A percentile compares a stretch with the other conserved stretches of the same genome.
phyloP scores from a whole-genome alignment of 35 echinoderm and acorn worm genomes.

The Patiria miniata region DNA sequence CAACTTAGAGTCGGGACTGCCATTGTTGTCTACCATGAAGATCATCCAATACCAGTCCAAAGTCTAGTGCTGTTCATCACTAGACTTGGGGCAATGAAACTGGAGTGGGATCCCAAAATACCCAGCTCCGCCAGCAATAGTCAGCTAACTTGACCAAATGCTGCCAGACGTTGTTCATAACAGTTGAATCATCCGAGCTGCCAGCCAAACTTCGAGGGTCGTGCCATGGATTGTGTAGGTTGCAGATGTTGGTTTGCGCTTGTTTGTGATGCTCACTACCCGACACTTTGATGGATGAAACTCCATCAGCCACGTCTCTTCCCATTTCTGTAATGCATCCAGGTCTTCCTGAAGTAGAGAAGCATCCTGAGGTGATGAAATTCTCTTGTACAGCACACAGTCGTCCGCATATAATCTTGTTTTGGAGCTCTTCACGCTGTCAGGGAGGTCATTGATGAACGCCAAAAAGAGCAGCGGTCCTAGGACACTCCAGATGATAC shows the following conservation, averaged over 20 bases:
- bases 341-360: constrained; percentile 43
- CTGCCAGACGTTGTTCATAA: no score
- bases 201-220: not conserved
- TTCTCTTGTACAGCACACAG: constrained; percentile 4
- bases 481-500: constrained; percentile 18
- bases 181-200: not conserved
- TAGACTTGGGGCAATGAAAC: no score
- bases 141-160: no score
- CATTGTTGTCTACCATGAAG: no score
- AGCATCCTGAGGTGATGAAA: constrained; percentile 21
- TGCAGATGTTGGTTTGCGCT: not conserved
- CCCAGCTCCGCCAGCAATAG: no score
- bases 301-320: constrained; percentile 9
- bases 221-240: not conserved
- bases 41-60: no score
- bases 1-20: no score
- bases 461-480: constrained; percentile 28
- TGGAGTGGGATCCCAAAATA: no score
- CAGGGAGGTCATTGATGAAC: constrained; percentile 31
- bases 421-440: not conserved
- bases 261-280: constrained; percentile 2
- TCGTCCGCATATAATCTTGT: constrained; percentile 37
- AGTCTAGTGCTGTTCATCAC: no score
- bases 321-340: constrained; percentile 39
- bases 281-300: constrained; percentile 42